These are phyloP conservation scores for Drosophila grimshawi DNA, from an alignment of 1,140 invertebrate genomes.

Conservation along the genomic window DNA sequence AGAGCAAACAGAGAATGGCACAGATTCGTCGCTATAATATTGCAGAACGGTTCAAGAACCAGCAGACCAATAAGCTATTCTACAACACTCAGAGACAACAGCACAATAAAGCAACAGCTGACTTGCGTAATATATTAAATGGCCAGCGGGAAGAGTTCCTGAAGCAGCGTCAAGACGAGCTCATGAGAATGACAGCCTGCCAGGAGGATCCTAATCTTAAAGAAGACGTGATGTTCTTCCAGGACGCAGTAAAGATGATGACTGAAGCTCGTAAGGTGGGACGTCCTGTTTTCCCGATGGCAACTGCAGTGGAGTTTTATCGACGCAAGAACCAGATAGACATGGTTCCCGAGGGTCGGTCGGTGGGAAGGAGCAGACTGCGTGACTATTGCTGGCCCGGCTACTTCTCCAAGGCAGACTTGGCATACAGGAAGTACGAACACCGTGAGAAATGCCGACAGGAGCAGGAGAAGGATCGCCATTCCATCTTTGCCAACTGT, in stretches of 20 bases:
- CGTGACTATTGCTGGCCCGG: constrained; percentile 67
- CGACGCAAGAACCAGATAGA: constrained; percentile 48
- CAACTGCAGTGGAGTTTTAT: constrained; percentile 44
- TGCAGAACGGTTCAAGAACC: constrained; percentile 50
- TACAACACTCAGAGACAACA: not conserved
- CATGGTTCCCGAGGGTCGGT: constrained; percentile 28
- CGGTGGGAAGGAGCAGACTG: constrained; percentile 39
- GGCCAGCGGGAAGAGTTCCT: constrained; percentile 55
- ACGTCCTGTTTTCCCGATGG: constrained; percentile 51
- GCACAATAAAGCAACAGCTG: constrained; percentile 6
- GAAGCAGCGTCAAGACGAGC: constrained; percentile 23
- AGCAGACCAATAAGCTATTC: constrained; percentile 50
- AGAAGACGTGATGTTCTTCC: constrained; percentile 57
- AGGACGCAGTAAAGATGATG: constrained; percentile 46
- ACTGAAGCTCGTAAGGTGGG: constrained; percentile 43
- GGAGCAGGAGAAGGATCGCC: constrained; percentile 25
- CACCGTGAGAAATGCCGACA: constrained; percentile 52
- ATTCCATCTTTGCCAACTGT: constrained; percentile 50
- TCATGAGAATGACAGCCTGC: constrained; percentile 48
- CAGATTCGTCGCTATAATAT: constrained; percentile 53
- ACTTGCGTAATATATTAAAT: constrained; percentile 31
- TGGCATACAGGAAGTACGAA: constrained; percentile 62
- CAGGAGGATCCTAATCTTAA: constrained; percentile 39
- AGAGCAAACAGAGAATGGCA: constrained; percentile 8
- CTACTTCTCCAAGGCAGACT: constrained; percentile 56